Base-by-base conservation (phyloP, 2,113 vertebrate genomes). In the Hydrolagus affinis region DNA sequence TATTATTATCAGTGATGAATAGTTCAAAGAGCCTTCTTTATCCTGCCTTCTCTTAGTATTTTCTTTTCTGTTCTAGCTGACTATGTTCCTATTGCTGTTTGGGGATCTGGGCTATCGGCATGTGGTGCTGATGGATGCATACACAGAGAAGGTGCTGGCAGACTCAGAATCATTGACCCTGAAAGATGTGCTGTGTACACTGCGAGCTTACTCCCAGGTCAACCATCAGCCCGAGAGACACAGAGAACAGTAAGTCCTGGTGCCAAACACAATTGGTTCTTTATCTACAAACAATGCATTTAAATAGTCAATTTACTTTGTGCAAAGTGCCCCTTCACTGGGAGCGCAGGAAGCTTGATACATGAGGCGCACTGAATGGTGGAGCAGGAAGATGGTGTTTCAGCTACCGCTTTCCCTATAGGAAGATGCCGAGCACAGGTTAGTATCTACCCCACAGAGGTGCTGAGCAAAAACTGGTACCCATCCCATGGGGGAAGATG, bases 181-280 rank as follows among this genome's bases (percentile, higher is more conserved):
- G 70, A 92, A 90, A 88, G 91, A 90, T 86, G 86, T 96, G 25
- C 64, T 95, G 19, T 72, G 28, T 85, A 17, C 96, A 87, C 90
- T 97, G 60, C 92, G 90, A 32, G 89, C 90, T 17, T 98, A 93
- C 90, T 94, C 96, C 7, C 90, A 88, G 64, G 90, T 98, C 14
- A 97, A 95, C 91, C 93, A 95, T 15, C 28, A 92, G 74, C 88
- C 92, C 66, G 86, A 86, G 86, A 80, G 85, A n/a, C 89, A 90
- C 69, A 89, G 89, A 85, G 87, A 90, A 72, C 86, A 87, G 97
- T 98, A 91, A 28, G 96, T 92, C 87, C 3, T 66, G 7, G 21
- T 77, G 12, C 68, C 28, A 77, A 15, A 4, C 15, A 17, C 19
- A 32, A 23, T 57, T 21, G 3, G 17, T 70, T 4, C 59, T 80